phyloP scores from a whole-genome alignment of 2,797 vertebrate species.

The Knipowitschia caucasica region DNA sequence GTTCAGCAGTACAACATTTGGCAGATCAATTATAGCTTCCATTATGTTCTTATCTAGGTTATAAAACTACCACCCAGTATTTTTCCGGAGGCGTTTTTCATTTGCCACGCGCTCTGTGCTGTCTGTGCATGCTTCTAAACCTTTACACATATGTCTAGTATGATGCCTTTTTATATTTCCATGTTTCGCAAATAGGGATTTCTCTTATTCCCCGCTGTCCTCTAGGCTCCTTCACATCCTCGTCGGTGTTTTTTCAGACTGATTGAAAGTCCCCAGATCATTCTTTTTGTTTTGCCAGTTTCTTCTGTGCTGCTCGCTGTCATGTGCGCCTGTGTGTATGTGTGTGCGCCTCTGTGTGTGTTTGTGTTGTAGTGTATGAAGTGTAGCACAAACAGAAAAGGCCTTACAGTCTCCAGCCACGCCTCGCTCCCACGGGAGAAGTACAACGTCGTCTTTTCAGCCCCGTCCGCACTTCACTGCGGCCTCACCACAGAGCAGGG shows the following conservation, averaged over 20 bases:
- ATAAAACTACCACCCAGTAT: not conserved
- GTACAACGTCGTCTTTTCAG: slow-evolving; percentile 33
- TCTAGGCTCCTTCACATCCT: slow-evolving; percentile 59
- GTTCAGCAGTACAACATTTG: no score
- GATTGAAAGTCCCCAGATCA: slow-evolving; percentile 57
- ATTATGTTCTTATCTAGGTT: not conserved
- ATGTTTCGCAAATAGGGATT: slow-evolving; percentile 34
- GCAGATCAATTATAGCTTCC: not conserved
- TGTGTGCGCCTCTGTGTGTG: slow-evolving; percentile 9
- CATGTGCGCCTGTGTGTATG: slow-evolving; percentile 19
- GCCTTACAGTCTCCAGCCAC: slow-evolving; percentile 9
- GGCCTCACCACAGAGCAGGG: slow-evolving; percentile 44
- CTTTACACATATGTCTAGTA: slow-evolving; percentile 18
- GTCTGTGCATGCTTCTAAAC: slow-evolving; percentile 21
- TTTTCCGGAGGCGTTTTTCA: slow-evolving; percentile 49
- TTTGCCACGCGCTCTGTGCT: slow-evolving; percentile 35
- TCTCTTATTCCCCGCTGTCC: slow-evolving; percentile 53
- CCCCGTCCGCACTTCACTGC: not conserved
- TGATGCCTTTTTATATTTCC: slow-evolving; percentile 16
- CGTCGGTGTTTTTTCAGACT: slow-evolving; percentile 61
- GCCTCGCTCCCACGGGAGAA: slow-evolving; percentile 35
- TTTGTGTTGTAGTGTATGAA: slow-evolving; percentile 26
- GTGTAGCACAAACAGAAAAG: slow-evolving; percentile 26
- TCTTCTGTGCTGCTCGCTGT: slow-evolving; percentile 4
- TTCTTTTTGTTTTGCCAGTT: slow-evolving; percentile 37